These are phyloP conservation scores for Rhagologus leucostigma DNA, from an alignment of 2,113 vertebrate species.

Conservation along the genomic window DNA sequence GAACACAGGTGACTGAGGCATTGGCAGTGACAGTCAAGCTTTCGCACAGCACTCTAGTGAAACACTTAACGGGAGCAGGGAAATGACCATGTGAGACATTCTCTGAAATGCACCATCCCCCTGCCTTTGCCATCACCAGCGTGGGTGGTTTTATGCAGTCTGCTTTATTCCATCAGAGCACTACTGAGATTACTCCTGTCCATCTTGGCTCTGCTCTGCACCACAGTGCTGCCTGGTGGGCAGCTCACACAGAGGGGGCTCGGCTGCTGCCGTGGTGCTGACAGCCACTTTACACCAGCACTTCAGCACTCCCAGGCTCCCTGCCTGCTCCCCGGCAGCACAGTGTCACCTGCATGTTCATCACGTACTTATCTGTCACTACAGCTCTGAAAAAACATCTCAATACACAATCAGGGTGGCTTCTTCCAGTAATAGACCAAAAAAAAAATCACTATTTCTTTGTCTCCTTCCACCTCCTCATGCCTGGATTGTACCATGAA, in stretches of 20 bases:
- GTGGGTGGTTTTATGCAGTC: not conserved
- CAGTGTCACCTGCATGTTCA: fast-evolving
- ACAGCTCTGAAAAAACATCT: not conserved
- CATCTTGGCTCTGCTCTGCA: not conserved
- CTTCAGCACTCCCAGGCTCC: not conserved
- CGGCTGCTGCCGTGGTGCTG: fast-evolving
- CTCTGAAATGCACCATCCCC: not conserved
- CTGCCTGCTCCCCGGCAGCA: not conserved
- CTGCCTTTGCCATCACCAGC: not conserved
- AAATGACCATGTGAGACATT: fast-evolving
- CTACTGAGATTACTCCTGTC: not conserved
- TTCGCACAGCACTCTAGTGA: fast-evolving
- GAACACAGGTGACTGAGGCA: not conserved
- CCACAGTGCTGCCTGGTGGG: fast-evolving
- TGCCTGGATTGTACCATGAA: not conserved
- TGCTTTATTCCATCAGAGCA: not conserved
- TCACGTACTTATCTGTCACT: not conserved
- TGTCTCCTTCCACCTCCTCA: not conserved
- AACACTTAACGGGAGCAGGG: fast-evolving
- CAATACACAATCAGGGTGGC: not conserved
- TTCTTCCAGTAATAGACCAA: not conserved
- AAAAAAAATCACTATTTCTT: not conserved
- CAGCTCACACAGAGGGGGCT: not conserved
- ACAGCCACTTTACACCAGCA: not conserved
- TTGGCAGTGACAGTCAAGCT: fast-evolving